Evolutionary conservation across 2,797 vertebrate species (phyloP).

Genomic region (Thamnophis elegans): DNA sequence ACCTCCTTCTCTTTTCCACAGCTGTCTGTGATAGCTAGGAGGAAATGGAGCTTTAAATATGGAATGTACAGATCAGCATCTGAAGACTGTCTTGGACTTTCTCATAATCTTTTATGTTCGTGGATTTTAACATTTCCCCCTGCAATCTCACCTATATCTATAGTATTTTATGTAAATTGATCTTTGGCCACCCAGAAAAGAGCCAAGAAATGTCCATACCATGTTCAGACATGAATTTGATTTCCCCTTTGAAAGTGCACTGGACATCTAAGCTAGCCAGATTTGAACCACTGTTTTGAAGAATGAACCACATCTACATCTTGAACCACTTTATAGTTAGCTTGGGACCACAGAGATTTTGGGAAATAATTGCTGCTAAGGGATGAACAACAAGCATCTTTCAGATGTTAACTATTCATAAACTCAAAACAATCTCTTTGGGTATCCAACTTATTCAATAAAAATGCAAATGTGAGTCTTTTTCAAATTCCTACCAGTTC

Average conservation of each 20-base stretch:
- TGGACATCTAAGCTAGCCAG: neutral
- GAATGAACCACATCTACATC: neutral
- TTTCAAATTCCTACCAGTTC: neutral
- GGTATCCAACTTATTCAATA: neutral
- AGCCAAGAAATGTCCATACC: neutral
- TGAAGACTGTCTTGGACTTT: neutral
- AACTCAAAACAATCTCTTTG: neutral
- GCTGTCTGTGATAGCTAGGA: neutral
- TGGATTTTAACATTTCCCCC: neutral
- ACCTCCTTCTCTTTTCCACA: neutral
- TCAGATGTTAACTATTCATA: neutral
- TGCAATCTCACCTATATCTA: neutral
- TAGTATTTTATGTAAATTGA: no score
- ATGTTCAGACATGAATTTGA: neutral
- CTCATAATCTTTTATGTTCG: neutral
- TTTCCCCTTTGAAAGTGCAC: neutral
- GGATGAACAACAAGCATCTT: neutral
- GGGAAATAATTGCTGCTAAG: neutral
- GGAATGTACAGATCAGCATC: neutral
- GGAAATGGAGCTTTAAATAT: neutral
- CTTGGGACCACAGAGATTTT: neutral
- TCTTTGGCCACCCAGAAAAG: neutral
- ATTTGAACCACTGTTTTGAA: neutral
- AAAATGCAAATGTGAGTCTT: neutral
- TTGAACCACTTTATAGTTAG: neutral